Evolutionary conservation across 2,888 invertebrate species (phyloP).

Genomic region (Drosophila helvetica): DNA sequence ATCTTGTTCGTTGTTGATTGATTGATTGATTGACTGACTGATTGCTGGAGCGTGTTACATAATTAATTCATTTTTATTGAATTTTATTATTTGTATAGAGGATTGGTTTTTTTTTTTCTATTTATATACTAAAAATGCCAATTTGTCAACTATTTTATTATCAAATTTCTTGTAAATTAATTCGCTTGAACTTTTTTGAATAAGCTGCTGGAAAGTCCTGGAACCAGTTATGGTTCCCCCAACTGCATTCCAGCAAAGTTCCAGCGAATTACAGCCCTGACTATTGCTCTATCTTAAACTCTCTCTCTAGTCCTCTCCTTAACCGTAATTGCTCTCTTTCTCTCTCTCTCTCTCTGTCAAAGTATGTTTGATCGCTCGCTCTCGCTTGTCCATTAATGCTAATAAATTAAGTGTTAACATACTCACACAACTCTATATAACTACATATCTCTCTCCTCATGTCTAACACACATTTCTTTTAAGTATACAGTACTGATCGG

Average conservation of each 20-base stretch:
- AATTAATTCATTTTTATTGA: constrained; percentile 8
- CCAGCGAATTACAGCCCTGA: constrained; percentile 18
- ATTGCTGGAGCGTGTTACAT: constrained; percentile 50
- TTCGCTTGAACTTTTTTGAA: neutral
- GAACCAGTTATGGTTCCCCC: neutral
- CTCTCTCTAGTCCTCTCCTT: constrained; percentile 7
- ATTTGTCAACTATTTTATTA: constrained; percentile 36
- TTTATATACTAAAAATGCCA: constrained; percentile 36
- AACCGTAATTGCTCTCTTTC: constrained; percentile 6
- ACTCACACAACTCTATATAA: neutral
- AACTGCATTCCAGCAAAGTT: constrained; percentile 8
- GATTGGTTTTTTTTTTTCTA: constrained; percentile 17
- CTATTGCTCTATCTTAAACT: neutral
- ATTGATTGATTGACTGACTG: constrained; percentile 64
- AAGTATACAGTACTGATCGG: neutral
- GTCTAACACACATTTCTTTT: neutral
- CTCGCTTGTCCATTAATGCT: constrained; percentile 32
- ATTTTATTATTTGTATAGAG: constrained; percentile 19
- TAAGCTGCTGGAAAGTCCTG: neutral
- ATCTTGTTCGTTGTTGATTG: constrained; percentile 68
- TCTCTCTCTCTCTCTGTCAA: constrained; percentile 9
- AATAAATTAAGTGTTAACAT: constrained; percentile 10
- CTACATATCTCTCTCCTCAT: neutral
- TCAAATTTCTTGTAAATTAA: neutral
- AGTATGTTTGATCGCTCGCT: constrained; percentile 23